Evolutionary conservation across 2,888 invertebrate species (phyloP), one percentile per base, ranked within the genome.

Genomic region (Ernsta delagoae): DNA sequence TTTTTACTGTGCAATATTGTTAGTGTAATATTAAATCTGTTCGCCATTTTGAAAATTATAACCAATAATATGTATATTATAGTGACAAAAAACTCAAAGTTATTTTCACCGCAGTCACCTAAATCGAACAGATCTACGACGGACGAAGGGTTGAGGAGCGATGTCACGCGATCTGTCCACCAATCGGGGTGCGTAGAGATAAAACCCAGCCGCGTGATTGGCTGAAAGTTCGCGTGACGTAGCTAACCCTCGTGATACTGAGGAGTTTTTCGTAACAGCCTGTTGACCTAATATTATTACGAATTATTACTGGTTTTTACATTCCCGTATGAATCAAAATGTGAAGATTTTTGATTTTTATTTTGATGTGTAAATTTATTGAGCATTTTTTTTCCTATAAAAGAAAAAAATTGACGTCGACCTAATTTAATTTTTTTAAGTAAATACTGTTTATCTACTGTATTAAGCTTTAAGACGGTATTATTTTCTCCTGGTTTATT

Each of bases 391-490:
- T 34, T 34, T 16, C 16, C 16, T 16, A 1, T 16, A 16, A 16
- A 16, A 16, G 16, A 16, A 16, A 16, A 16, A 16, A 16, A 16
- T 16, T 16, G 0, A 16, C 16, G 16, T 16, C 16, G 16, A 1
- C 16, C 16, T 16, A 16, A 16, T 16, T 16, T 16, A 16, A 16
- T 16, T 16, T 16, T 16, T 16, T 16, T 16, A 16, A 16, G 16
- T 1, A 16, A 16, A 16, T 16, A 16, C 16, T 16, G 16, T 16
- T 1, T 16, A 16, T 16, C 16, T 16, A 16, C 76, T 83, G 78
- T 78, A 82, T 73, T 89, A 87, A 91, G 92, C 92, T 90, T 91
- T 91, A 89, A 84, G 16, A 74, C 76, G 76, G 77, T 78, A 71
- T 72, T 71, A 73, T 71, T 77, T 70, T 71, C 64, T 78, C 80